Evolutionary conservation across 35 echinoderm and acorn worm species (phyloP).

Genomic region (Ptychodera flava): DNA sequence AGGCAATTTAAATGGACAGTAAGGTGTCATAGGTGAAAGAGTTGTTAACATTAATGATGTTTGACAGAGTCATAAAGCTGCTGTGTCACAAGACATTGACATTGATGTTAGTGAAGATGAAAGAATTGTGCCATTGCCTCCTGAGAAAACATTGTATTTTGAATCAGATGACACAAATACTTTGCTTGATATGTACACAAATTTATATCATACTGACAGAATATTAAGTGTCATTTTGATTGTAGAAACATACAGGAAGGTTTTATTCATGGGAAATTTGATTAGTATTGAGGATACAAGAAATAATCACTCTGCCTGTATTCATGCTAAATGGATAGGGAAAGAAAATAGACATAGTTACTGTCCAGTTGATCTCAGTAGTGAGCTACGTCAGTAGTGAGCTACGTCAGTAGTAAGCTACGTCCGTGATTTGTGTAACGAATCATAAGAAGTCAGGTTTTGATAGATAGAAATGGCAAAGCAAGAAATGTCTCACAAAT

Average conservation of each 20-base stretch:
- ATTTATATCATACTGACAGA: background rate
- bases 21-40: background rate
- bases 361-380: background rate
- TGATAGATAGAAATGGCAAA: background rate
- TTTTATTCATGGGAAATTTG: background rate
- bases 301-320: background rate
- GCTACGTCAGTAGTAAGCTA: too few relatives aligned
- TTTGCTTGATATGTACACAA: background rate
- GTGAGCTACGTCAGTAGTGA: too few relatives aligned
- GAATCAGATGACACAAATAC: background rate
- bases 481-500: background rate
- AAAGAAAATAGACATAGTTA: background rate
- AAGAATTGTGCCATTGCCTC: background rate
- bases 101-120: background rate
- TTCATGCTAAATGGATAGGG: background rate
- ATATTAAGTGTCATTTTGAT: background rate
- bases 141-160: background rate
- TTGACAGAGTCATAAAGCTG: background rate
- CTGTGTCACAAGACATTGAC: background rate
- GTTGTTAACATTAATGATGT: background rate
- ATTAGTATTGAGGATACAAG: background rate
- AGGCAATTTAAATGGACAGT: background rate
- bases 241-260: background rate
- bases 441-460: background rate
- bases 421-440: background rate